Percentiles rank a stretch among this genome's conserved stretches.
phyloP scores from a whole-genome alignment of 2,888 invertebrate species.

The Coelopa pilipes region DNA sequence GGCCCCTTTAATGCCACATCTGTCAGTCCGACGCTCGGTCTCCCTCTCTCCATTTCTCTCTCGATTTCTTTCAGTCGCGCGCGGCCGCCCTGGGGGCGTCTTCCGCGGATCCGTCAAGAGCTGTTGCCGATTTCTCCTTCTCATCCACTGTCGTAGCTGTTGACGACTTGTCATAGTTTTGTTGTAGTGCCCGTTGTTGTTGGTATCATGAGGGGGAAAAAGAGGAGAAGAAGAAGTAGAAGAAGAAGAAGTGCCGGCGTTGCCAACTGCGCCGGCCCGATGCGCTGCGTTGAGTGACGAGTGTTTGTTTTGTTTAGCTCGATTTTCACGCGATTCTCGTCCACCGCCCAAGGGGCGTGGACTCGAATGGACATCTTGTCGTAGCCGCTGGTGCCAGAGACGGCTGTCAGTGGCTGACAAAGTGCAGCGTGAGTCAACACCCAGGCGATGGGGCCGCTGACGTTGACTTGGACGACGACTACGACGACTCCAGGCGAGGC shows the following conservation, averaged over 20 bases:
- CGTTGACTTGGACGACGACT: not conserved
- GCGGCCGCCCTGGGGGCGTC: no score
- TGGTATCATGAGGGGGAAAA: no score
- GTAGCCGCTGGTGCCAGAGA: not conserved
- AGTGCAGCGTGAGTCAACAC: not conserved
- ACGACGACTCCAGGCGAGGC: no score
- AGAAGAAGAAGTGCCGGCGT: no score
- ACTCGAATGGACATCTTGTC: not conserved
- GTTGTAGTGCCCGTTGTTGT: no score
- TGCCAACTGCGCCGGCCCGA: no score
- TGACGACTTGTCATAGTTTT: not conserved
- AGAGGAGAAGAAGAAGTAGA: no score
- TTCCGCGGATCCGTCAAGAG: not conserved
- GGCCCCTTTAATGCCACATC: no score
- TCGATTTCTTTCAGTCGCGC: not conserved
- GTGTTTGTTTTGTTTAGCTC: not conserved
- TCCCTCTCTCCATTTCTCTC: not conserved
- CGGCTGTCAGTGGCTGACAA: slow-evolving; percentile 7
- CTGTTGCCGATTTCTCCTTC: not conserved
- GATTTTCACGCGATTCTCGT: not conserved
- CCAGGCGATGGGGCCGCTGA: not conserved
- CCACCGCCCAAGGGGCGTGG: not conserved
- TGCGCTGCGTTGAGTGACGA: not conserved
- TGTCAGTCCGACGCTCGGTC: not conserved
- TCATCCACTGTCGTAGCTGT: not conserved